Conservation (phyloP, 2,888 invertebrate species). For the Holacanthella duospinosa region DNA sequence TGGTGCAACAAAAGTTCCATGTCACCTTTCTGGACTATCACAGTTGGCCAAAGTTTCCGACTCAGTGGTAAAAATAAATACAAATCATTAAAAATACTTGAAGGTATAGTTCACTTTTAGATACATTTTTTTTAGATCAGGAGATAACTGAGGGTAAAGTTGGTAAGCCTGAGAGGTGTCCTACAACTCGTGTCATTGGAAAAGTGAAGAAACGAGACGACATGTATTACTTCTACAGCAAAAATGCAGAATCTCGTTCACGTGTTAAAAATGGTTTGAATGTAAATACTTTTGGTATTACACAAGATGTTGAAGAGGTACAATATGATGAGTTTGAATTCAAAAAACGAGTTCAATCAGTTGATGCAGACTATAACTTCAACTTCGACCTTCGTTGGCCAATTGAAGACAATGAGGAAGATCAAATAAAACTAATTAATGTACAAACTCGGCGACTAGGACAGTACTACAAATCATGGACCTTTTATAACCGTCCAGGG, state of each 20-base stretch:
- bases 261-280: background rate
- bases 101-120: too few relatives aligned
- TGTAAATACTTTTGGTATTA: background rate
- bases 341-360: background rate
- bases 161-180: background rate
- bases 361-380: background rate
- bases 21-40: background rate
- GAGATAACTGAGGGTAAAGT: conserved; percentile 1
- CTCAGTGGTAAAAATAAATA: background rate
- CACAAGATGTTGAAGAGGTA: background rate
- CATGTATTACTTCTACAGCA: background rate
- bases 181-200: background rate
- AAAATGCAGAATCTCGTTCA: background rate
- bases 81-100: background rate
- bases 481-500: background rate
- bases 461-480: background rate
- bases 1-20: background rate
- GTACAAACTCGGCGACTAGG: background rate
- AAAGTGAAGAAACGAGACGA: background rate
- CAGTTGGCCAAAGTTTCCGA: background rate
- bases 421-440: background rate
- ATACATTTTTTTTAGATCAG: background rate
- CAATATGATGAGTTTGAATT: background rate
- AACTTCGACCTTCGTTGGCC: background rate
- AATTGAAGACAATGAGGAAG: background rate